Evolutionary conservation across 2,888 invertebrate genomes (phyloP).

Genomic region (Parnassius smintheus): DNA sequence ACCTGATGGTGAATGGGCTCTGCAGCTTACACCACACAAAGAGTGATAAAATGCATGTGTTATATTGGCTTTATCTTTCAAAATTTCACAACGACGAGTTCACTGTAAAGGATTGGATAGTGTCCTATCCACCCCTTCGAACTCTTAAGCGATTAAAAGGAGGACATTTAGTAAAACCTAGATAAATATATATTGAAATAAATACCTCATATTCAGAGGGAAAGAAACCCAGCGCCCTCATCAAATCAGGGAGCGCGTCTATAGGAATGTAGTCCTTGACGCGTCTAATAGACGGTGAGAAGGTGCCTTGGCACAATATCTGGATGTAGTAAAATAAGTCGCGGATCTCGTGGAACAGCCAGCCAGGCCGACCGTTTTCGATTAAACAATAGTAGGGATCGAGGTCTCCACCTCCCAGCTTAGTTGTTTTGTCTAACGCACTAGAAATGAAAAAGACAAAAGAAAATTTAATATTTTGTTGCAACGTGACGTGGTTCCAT

Average conservation of each 20-base stretch:
- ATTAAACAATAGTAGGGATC: slow-evolving; percentile 87
- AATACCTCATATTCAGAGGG: slow-evolving; percentile 87
- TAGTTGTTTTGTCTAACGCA: slow-evolving; percentile 72
- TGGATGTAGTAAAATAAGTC: slow-evolving; percentile 90
- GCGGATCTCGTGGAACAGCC: slow-evolving; percentile 86
- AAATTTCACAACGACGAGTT: too few relatives aligned
- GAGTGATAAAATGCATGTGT: too few relatives aligned
- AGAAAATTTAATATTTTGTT: too few relatives aligned
- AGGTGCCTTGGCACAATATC: slow-evolving; percentile 86
- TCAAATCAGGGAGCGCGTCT: slow-evolving; percentile 85
- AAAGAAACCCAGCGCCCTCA: slow-evolving; percentile 88
- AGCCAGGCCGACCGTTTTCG: slow-evolving; percentile 86
- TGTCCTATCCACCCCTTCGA: too few relatives aligned
- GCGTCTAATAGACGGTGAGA: slow-evolving; percentile 81
- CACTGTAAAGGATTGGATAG: too few relatives aligned
- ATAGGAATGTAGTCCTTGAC: slow-evolving; percentile 83
- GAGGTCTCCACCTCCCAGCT: slow-evolving; percentile 79
- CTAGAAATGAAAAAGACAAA: slow-evolving; percentile 43
- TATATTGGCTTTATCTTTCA: too few relatives aligned
- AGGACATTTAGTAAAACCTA: too few relatives aligned
- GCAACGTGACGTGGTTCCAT: too few relatives aligned
- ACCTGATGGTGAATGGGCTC: too few relatives aligned
- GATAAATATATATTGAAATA: too few relatives aligned
- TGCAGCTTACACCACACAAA: too few relatives aligned
- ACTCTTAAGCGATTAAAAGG: too few relatives aligned